Percentiles rank a stretch among this genome's conserved stretches.
Conservation (phyloP, 2,797 vertebrate species). For the Amazona finschi region DNA sequence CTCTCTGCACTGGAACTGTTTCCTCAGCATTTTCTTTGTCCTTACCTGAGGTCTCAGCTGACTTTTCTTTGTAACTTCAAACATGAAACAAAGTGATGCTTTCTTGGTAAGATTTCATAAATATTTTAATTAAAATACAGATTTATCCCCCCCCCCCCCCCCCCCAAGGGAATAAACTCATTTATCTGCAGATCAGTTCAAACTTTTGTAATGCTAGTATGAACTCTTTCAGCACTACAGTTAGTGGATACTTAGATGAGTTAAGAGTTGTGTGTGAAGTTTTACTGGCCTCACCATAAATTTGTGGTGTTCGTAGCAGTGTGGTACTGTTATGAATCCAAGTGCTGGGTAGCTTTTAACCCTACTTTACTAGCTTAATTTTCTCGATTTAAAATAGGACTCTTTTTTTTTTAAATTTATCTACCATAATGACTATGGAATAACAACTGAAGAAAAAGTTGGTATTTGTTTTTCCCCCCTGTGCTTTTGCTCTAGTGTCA, state of each 20-base stretch:
- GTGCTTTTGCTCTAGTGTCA: background rate
- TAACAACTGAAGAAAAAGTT: background rate
- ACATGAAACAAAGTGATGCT: background rate
- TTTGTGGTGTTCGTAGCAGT: background rate
- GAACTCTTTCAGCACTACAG: background rate
- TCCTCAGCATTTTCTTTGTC: fast-evolving
- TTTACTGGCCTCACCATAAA: background rate
- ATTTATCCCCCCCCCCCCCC: too few species aligned
- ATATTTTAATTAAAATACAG: background rate
- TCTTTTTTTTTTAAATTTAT: background rate
- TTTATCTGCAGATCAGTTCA: background rate
- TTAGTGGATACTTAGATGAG: background rate
- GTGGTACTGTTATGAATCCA: background rate
- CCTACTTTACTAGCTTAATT: background rate
- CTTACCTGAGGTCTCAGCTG: background rate
- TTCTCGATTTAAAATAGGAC: background rate
- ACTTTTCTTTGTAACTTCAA: background rate
- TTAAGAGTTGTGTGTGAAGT: background rate
- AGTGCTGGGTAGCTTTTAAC: background rate
- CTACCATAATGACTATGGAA: background rate
- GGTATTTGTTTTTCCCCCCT: too few species aligned
- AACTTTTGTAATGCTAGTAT: background rate
- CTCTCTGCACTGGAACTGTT: background rate
- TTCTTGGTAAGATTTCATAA: background rate
- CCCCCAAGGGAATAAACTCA: background rate